Conservation (phyloP, 2,113 vertebrate genomes). For the Dipodomys merriami region DNA sequence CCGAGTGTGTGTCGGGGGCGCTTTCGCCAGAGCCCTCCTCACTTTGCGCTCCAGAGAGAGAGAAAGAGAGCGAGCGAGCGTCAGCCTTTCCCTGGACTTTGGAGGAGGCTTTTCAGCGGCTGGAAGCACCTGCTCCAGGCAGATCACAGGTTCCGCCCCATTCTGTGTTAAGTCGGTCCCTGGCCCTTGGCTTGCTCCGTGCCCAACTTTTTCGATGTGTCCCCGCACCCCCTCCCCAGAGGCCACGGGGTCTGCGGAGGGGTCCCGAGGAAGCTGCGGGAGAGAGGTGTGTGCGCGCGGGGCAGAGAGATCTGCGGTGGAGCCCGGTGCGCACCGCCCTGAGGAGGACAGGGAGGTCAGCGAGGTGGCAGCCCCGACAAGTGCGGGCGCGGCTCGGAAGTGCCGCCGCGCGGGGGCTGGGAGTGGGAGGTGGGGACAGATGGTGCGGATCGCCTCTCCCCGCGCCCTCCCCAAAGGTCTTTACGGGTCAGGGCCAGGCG, state of each 20-base stretch:
- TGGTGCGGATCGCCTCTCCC: conserved; percentile 73
- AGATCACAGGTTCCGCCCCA: neutral
- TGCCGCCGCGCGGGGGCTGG: neutral
- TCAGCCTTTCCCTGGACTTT: neutral
- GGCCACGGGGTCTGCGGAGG: neutral
- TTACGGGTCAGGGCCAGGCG: conserved; percentile 56
- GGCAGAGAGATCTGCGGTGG: neutral
- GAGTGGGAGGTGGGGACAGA: conserved; percentile 68
- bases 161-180: neutral
- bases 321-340: neutral
- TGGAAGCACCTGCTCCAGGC: conserved; percentile 74
- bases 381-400: conserved; percentile 50
- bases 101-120: neutral
- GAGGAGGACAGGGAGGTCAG: neutral
- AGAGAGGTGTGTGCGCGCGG: neutral
- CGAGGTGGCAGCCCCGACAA: conserved; percentile 6
- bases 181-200: neutral
- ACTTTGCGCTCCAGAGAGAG: conserved; percentile 57
- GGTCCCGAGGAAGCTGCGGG: neutral
- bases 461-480: conserved; percentile 40
- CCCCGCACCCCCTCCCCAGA: neutral
- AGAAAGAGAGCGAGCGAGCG: neutral
- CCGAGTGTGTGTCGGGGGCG: neutral
- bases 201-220: conserved; percentile 42
- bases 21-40: neutral